Conservation (phyloP, 2,888 invertebrate species). For the Adineta ricciae region DNA sequence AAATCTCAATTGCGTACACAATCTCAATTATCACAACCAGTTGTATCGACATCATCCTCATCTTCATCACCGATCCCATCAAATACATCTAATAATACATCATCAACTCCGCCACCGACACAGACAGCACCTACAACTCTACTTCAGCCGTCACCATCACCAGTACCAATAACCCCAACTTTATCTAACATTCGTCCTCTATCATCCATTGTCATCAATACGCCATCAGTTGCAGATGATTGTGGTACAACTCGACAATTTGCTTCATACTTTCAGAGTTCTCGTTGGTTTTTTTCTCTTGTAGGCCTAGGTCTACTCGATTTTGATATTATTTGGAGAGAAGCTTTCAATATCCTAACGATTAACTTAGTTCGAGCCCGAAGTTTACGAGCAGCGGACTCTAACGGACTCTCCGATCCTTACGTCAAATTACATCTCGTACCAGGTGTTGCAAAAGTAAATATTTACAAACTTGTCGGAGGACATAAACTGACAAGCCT, state of each 20-base stretch:
- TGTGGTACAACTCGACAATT: too few relatives aligned
- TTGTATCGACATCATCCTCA: not conserved
- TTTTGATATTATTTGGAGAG: conserved; percentile 12
- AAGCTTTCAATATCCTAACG: not conserved
- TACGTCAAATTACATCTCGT: conserved; percentile 58
- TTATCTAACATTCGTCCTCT: not conserved
- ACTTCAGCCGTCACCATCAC: too few relatives aligned
- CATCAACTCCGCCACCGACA: not conserved
- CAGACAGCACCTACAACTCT: too few relatives aligned
- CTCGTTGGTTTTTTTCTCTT: not conserved
- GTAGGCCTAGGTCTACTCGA: not conserved
- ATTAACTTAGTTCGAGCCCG: conserved; percentile 38
- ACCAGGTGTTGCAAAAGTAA: conserved; percentile 53
- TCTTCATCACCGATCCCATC: not conserved
- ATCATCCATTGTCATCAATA: not conserved
- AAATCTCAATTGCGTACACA: not conserved
- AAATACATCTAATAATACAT: not conserved
- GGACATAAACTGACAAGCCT: too few relatives aligned
- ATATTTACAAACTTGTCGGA: not conserved
- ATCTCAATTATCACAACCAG: not conserved
- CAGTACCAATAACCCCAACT: too few relatives aligned
- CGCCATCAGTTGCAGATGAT: not conserved
- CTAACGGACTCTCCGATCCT: conserved; percentile 78
- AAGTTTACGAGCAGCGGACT: conserved; percentile 52
- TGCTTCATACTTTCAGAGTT: too few relatives aligned